A percentile compares a stretch with the other conserved stretches of the same genome.
Conservation (phyloP, 1,140 invertebrate genomes). For the Globodera ellingtonae region DNA sequence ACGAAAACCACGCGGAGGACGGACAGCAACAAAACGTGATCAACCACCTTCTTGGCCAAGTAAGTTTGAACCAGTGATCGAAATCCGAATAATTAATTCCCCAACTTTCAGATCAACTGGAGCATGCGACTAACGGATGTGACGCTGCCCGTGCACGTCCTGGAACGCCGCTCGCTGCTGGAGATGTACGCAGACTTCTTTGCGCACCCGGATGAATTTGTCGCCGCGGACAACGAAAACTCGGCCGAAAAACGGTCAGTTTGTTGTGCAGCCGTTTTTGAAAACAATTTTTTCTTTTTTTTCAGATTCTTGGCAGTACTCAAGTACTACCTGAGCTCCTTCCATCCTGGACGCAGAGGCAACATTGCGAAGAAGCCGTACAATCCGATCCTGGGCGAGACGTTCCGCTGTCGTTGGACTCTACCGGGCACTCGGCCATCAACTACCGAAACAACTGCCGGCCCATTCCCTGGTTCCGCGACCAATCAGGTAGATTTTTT, state of each 20-base stretch:
- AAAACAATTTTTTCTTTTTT: neutral
- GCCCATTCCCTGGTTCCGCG: conserved; percentile 64
- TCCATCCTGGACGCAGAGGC: conserved; percentile 69
- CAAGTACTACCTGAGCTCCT: conserved; percentile 68
- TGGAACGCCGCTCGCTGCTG: conserved; percentile 70
- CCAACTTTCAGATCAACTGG: too few relatives aligned
- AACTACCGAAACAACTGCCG: conserved; percentile 62
- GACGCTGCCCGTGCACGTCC: conserved; percentile 69
- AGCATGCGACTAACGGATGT: too few relatives aligned
- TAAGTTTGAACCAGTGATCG: too few relatives aligned
- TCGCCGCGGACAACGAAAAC: conserved; percentile 41
- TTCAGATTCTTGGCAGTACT: conserved; percentile 15
- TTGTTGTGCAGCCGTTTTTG: conserved; percentile 57
- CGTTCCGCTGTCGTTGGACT: conserved; percentile 70
- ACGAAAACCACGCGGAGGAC: too few relatives aligned
- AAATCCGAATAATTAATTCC: too few relatives aligned
- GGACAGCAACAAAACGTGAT: too few relatives aligned
- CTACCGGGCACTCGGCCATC: conserved; percentile 67
- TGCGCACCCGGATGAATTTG: conserved; percentile 67
- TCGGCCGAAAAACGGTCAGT: conserved; percentile 67
- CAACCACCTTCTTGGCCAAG: too few relatives aligned
- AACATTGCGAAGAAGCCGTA: conserved; percentile 71
- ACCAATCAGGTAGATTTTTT: conserved; percentile 49
- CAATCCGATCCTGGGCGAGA: conserved; percentile 71
- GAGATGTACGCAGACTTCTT: conserved; percentile 72